Evolutionary conservation across 2,888 invertebrate species (phyloP), one percentile per base, ranked within the genome.

Genomic region (Maniola hyperantus): DNA sequence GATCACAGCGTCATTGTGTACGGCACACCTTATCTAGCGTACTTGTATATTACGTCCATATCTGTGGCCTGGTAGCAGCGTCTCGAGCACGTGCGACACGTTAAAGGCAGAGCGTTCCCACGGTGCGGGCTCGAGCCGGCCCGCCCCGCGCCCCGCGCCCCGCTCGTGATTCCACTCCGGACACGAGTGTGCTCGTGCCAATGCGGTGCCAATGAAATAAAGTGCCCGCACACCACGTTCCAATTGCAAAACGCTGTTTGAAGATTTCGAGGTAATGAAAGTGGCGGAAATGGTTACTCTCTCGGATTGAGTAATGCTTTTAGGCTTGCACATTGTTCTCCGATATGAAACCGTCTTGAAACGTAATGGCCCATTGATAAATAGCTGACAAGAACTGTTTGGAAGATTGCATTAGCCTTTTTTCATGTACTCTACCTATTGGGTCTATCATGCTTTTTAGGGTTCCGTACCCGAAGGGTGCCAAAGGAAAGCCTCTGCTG

Each of bases 81-180:
- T 85, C 82, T 83, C 81, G 85, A 89, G 91, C 92, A 92, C 92
- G 92, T 91, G 92, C 91, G 91, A 87, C 87, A 85, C 85, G 91
- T 89, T 91, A 91, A 92, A 91, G 91, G 90, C 92, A 89, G 87
- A 88, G 82, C 91, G 88, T 92, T 92, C 92, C 91, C 92, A 92
- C 92, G 92, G 91, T 91, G 77, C 78, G 85, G 82, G 80, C 85
- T 85, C 81, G 83, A 83, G 71, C 76, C 76, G 70, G 75, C 26
- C 26, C 26, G 64, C 68, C 42, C 55, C 69, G 75, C 65, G 69
- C 48, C 68, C 62, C 68, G 68, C 67, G 64, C 70, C 60, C 68
- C 71, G 71, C 73, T 74, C 80, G 88, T 88, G 89, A 87, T 85
- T 84, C 85, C 78, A 84, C 86, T 72, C 66, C 87, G 87, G 85